These are phyloP conservation scores for Melanostoma scalare DNA, from an alignment of 2,888 invertebrate species.

Conservation along the genomic window DNA sequence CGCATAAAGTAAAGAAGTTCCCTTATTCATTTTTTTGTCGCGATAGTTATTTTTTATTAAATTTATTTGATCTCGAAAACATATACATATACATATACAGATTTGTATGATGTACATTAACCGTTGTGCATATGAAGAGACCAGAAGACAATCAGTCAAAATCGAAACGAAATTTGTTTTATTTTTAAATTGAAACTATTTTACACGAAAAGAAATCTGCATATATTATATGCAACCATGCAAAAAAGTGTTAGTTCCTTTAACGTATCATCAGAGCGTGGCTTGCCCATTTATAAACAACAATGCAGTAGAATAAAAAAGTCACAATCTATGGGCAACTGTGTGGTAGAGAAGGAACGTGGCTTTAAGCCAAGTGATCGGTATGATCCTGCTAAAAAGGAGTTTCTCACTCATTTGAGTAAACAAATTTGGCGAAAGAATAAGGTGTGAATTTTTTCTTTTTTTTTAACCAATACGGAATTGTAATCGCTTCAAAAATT, in stretches of 20 bases:
- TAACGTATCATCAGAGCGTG: constrained; percentile 55
- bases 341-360: constrained; percentile 87
- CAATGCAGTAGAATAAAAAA: constrained; percentile 78
- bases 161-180: constrained; percentile 29
- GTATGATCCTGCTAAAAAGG: constrained; percentile 89
- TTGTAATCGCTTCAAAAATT: too few relatives aligned
- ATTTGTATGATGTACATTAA: too few relatives aligned
- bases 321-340: constrained; percentile 83
- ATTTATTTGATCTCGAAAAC: too few relatives aligned
- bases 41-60: too few relatives aligned
- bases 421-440: constrained; percentile 87
- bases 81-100: too few relatives aligned
- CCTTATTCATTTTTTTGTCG: constrained; percentile 1
- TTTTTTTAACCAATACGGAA: too few relatives aligned
- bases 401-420: constrained; percentile 91
- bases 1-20: too few relatives aligned
- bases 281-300: constrained; percentile 29
- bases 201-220: not conserved
- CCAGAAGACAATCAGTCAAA: constrained; percentile 13
- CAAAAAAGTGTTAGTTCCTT: constrained; percentile 65
- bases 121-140: too few relatives aligned
- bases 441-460: constrained; percentile 60
- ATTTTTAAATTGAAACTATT: constrained; percentile 8
- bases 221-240: constrained; percentile 22
- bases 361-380: constrained; percentile 94